These are phyloP conservation scores for Dromaius novaehollandiae DNA, from an alignment of 2,113 vertebrate genomes.

Conservation along the genomic window DNA sequence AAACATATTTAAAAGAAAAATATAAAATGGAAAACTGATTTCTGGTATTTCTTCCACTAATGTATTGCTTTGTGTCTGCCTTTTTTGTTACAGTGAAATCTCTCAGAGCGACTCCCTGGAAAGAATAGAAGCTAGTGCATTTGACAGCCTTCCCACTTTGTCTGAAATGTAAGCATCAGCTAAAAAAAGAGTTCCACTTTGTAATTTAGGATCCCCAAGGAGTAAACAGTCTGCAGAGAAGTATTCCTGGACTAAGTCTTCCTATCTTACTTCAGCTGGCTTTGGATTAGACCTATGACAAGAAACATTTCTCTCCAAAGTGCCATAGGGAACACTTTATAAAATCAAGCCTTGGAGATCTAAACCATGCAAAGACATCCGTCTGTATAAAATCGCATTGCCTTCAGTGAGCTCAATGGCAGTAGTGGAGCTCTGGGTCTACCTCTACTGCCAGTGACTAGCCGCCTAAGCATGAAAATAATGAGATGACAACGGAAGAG, in stretches of 20 bases:
- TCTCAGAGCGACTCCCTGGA: constrained; percentile 87
- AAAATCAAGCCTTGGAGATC: not conserved
- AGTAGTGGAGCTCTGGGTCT: not conserved
- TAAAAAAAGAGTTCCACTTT: constrained; percentile 4
- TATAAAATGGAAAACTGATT: not conserved
- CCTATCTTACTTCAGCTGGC: not conserved
- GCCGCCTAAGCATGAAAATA: not conserved
- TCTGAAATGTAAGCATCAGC: constrained; percentile 88
- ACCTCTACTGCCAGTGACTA: not conserved
- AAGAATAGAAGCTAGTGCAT: constrained; percentile 83
- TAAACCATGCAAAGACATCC: not conserved
- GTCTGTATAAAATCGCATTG: not conserved
- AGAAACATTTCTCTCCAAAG: constrained; percentile 54
- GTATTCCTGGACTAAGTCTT: not conserved
- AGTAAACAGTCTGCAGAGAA: not conserved
- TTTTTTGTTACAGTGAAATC: constrained; percentile 82
- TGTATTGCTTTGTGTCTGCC: constrained; percentile 1
- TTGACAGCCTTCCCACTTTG: constrained; percentile 85
- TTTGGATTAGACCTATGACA: constrained; percentile 35
- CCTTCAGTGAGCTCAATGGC: not conserved
- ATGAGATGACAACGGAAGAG: not conserved
- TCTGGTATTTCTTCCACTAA: not conserved
- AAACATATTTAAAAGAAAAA: not conserved
- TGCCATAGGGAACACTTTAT: not conserved
- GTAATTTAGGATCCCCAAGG: not conserved